Conservation (phyloP, 2,888 invertebrate genomes). For the Podotricha telesiphe region DNA sequence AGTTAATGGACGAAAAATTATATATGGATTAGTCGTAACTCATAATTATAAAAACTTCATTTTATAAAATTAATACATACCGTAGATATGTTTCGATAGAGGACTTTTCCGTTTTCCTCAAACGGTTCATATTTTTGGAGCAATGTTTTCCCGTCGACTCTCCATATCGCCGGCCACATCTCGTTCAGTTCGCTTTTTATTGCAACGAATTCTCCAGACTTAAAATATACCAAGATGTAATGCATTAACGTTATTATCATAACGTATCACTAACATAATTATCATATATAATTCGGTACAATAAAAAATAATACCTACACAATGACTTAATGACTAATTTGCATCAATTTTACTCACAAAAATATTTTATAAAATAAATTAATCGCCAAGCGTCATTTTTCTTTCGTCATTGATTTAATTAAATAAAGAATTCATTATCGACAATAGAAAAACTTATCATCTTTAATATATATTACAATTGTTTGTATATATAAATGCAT, state of each 20-base stretch:
- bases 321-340: background rate
- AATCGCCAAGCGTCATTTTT: slow-evolving; percentile 7
- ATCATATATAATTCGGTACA: background rate
- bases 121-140: slow-evolving; percentile 93
- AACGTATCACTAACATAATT: background rate
- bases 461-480: too few relatives aligned
- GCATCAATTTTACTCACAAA: slow-evolving; percentile 1
- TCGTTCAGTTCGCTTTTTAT: slow-evolving; percentile 91
- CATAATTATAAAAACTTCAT: background rate
- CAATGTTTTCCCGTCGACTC: slow-evolving; percentile 93
- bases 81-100: slow-evolving; percentile 94
- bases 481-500: too few relatives aligned
- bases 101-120: slow-evolving; percentile 90
- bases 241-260: slow-evolving; percentile 14
- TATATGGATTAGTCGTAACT: background rate
- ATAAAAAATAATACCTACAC: slow-evolving; percentile 2
- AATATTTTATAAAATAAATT: background rate
- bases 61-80: slow-evolving; percentile 78
- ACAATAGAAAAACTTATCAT: background rate
- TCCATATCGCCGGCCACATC: slow-evolving; percentile 95
- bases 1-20: background rate
- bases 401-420: slow-evolving; percentile 6
- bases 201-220: slow-evolving; percentile 95
- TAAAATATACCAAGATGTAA: slow-evolving; percentile 54
- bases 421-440: slow-evolving; percentile 5